phyloP scores from a whole-genome alignment of 2,113 vertebrate species.

The Cisticola juncidis region DNA sequence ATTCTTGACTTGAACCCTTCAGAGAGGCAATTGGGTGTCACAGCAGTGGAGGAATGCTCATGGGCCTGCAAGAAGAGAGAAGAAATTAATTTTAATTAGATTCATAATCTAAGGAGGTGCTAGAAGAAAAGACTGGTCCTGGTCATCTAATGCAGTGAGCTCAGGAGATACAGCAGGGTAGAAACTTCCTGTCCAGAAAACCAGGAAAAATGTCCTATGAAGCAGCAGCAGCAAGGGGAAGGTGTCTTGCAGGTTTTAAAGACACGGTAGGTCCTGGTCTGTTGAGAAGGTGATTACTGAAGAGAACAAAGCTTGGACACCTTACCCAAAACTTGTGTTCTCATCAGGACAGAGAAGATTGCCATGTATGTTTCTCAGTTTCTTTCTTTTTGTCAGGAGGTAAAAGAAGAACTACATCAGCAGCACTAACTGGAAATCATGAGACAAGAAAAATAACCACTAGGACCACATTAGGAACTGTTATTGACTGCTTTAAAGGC shows the following conservation, averaged over 20 bases:
- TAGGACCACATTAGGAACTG: background rate
- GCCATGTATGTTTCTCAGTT: background rate
- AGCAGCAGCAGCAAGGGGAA: background rate
- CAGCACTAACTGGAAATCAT: background rate
- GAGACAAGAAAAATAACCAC: background rate
- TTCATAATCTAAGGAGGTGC: background rate
- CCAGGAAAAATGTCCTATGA: accelerated
- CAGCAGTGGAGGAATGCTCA: background rate
- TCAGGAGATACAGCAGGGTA: background rate
- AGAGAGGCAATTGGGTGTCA: accelerated
- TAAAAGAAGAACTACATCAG: background rate
- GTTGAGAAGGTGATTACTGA: background rate
- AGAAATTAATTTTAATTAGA: background rate
- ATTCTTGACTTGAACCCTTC: background rate
- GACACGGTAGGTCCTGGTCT: background rate
- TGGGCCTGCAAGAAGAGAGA: background rate
- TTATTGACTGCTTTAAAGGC: background rate
- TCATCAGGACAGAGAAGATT: background rate
- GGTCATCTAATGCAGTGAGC: background rate
- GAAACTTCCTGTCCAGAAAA: background rate
- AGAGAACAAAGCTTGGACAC: background rate
- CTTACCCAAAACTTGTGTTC: background rate
- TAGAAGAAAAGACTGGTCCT: background rate
- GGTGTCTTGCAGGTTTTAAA: background rate
- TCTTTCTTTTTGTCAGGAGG: background rate